Evolutionary conservation across 2,797 vertebrate species (phyloP).

Genomic region (Aphelocoma californica): DNA sequence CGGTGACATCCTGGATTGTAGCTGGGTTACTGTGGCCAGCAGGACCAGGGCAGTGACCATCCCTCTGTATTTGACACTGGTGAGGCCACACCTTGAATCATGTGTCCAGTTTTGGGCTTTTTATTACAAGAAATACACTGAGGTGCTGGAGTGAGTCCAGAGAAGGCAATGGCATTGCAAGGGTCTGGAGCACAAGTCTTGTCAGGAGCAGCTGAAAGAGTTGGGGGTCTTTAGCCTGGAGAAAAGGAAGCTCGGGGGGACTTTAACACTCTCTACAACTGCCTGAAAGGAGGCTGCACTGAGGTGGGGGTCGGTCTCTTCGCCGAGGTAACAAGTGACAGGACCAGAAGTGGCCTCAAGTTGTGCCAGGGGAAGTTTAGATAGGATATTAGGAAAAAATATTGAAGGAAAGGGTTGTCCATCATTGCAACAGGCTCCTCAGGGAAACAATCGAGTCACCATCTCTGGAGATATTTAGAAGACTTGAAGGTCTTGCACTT

Average conservation of each 20-base stretch:
- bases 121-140: background rate
- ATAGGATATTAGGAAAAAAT: background rate
- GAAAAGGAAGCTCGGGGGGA: background rate
- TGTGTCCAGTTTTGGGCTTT: background rate
- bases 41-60: background rate
- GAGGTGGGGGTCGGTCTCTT: background rate
- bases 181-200: background rate
- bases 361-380: background rate
- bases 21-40: background rate
- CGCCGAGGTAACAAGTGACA: background rate
- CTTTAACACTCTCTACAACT: too few relatives aligned
- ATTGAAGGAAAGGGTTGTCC: background rate
- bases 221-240: background rate
- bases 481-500: background rate
- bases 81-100: accelerated
- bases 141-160: background rate
- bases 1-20: background rate
- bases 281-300: background rate
- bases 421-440: background rate
- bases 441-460: background rate
- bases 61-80: background rate
- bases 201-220: background rate
- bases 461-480: background rate
- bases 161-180: background rate
- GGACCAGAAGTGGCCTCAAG: background rate